These are phyloP conservation scores for Chlamydotis undulata DNA, from an alignment of 2,113 vertebrate species.

Conservation along the genomic window DNA sequence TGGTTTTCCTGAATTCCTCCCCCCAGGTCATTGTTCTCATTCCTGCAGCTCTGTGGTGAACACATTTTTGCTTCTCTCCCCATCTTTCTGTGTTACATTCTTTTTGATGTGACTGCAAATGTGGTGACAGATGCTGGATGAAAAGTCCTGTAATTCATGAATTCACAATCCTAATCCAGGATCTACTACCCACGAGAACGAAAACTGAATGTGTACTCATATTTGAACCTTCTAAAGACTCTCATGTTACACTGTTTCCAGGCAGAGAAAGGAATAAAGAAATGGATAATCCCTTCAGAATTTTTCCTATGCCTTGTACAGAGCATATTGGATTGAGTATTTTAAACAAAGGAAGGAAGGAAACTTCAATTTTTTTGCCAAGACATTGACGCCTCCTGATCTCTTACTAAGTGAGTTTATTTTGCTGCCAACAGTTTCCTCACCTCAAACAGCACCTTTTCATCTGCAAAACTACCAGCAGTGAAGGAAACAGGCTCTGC, in stretches of 20 bases:
- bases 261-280: neutral
- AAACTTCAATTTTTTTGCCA: slow-evolving; percentile 46
- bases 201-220: neutral
- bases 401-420: neutral
- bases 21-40: neutral
- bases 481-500: neutral
- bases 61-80: neutral
- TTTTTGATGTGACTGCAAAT: neutral
- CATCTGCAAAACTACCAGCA: neutral
- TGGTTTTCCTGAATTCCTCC: neutral
- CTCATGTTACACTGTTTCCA: neutral
- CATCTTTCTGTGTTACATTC: neutral
- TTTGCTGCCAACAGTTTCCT: slow-evolving; percentile 32
- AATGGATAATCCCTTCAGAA: neutral
- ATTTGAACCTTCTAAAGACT: neutral
- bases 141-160: neutral
- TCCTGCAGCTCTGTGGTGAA: neutral
- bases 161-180: neutral
- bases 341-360: slow-evolving; percentile 53
- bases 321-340: slow-evolving; percentile 2
- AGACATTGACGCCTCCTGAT: slow-evolving; percentile 16
- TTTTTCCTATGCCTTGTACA: neutral
- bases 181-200: neutral
- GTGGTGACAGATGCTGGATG: neutral
- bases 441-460: slow-evolving; percentile 23